Conservation (phyloP, 2,113 vertebrate genomes). For the Solenodon paradoxus region DNA sequence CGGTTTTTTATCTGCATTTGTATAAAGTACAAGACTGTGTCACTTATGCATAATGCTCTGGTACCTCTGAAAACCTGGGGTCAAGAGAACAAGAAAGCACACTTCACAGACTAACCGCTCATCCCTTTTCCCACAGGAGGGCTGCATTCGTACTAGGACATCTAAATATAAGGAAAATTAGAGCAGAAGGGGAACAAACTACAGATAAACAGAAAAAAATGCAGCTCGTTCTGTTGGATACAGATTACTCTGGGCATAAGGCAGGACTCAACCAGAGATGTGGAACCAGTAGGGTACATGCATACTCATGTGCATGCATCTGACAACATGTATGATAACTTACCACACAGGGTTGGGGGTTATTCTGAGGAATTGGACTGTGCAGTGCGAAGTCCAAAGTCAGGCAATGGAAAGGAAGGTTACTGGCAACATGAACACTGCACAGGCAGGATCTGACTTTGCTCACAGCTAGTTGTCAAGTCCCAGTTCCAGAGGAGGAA, state of each 20-base stretch:
- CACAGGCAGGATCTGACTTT: rapidly evolving
- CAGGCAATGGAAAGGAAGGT: neutral
- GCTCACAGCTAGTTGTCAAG: neutral
- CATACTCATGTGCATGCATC: no score
- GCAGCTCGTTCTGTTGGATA: neutral
- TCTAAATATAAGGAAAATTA: neutral
- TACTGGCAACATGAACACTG: neutral
- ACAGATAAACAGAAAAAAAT: neutral
- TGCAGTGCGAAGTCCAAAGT: neutral
- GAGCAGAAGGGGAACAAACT: neutral
- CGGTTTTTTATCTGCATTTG: neutral
- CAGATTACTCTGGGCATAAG: neutral
- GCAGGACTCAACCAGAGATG: neutral
- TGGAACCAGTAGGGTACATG: no score
- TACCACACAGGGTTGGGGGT: neutral
- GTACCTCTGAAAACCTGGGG: neutral
- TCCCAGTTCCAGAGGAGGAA: neutral
- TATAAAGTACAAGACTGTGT: neutral
- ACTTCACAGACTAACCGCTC: neutral
- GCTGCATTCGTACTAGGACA: neutral
- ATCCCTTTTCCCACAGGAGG: neutral
- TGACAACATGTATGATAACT: neutral
- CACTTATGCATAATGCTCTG: neutral
- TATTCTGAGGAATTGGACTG: neutral
- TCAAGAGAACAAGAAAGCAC: neutral